Conservation (phyloP, 2,888 invertebrate genomes). For the Drosophila prolongata region DNA sequence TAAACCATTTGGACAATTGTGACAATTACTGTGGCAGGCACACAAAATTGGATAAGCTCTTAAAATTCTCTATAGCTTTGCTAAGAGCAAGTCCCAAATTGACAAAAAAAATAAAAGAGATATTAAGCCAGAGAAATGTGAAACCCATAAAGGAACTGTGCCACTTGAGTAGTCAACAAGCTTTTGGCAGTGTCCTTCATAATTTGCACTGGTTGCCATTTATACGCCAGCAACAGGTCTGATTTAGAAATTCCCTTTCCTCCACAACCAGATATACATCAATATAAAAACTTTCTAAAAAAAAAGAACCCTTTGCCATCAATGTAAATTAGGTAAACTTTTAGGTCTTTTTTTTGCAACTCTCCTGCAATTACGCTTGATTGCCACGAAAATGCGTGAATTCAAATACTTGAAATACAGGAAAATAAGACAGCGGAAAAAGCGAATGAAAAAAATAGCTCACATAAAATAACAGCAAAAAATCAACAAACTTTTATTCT, state of each 20-base stretch:
- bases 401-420: constrained; percentile 59
- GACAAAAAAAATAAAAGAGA: neutral
- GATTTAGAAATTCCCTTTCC: constrained; percentile 10
- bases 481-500: constrained; percentile 56
- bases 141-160: constrained; percentile 60
- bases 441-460: neutral
- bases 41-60: constrained; percentile 58
- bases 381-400: constrained; percentile 64
- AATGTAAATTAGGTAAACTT: constrained; percentile 29
- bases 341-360: neutral
- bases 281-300: neutral
- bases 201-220: constrained; percentile 38
- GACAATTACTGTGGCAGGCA: constrained; percentile 41
- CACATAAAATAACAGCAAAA: constrained; percentile 33
- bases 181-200: constrained; percentile 69
- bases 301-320: neutral
- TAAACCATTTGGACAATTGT: constrained; percentile 20
- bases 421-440: constrained; percentile 12
- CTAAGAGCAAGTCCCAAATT: constrained; percentile 47
- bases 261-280: neutral
- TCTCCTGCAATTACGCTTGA: constrained; percentile 65
- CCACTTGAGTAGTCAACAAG: constrained; percentile 78
- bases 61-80: constrained; percentile 37
- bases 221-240: constrained; percentile 68
- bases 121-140: constrained; percentile 13